Base-by-base conservation (phyloP, 2,888 invertebrate genomes). In the Anthrax anthrax region DNA sequence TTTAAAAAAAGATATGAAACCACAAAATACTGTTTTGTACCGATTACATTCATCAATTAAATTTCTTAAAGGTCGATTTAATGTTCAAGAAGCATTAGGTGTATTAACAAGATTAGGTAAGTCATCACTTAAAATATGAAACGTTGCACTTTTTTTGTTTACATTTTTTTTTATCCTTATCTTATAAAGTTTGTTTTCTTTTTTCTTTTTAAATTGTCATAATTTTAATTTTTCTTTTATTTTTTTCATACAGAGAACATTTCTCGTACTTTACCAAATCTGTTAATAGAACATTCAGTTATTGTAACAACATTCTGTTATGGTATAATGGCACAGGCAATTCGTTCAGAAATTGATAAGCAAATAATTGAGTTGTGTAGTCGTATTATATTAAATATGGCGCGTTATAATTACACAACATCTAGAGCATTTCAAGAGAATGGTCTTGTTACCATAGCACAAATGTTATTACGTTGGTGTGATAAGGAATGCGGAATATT, bases 381-480 rank as follows among this genome's bases (percentile, higher is more conserved):
- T 50, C 60, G 65, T 17, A 73, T 83, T 39, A 71, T 84, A 32
- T 74, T 83, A 39, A 84, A 82, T 58, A 64, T 84, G 51, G 73
- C 77, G 13, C 76, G 82, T 47, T 80, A 78, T 55, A 69, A 69
- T 43, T 64, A 70, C 42, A 80, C 80, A 0, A 76, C 73, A 12
- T 70, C 72, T 1, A 73, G 74, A 54, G 13, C 32, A 17, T 80
- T 80, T 62, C 70, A 72, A 61, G 73, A 76, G 53, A 69, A 76
- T 36, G 72, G 75, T 43, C 72, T 82, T 18, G 69, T 75, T 23
- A 72, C 72, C 2, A 67, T 82, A 41, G 64, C 83, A 37, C 78
- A 75, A 56, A 73, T 79, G 59, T 72, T 84, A 71, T 65, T 73
- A 61, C 73, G 80, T 46, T 81, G 77, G 68, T 80, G 79, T 57